Percentiles rank a stretch among this genome's conserved stretches.
Evolutionary conservation across 2,888 invertebrate genomes (phyloP).

Genomic region (Xanthia icteritia): DNA sequence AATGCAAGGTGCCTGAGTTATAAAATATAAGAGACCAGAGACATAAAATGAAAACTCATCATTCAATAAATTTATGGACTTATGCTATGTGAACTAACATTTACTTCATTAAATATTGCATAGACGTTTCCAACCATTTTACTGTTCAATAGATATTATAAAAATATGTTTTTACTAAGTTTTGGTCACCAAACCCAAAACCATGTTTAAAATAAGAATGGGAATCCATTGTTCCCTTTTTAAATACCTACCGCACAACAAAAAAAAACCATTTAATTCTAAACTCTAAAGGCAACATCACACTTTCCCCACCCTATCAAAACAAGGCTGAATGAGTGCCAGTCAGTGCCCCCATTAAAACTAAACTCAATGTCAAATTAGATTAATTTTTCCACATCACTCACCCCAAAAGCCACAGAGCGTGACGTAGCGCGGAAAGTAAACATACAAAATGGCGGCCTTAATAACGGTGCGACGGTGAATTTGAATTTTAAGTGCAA

Average conservation of each 20-base stretch:
- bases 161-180: background rate
- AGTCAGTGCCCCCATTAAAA: slow-evolving; percentile 71
- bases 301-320: slow-evolving; percentile 65
- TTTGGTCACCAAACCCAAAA: background rate
- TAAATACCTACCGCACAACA: background rate
- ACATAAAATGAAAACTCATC: background rate
- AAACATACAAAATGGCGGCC: slow-evolving; percentile 85
- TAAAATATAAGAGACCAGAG: background rate
- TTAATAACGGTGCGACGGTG: slow-evolving; percentile 55
- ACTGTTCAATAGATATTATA: too few relatives aligned
- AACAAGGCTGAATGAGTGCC: slow-evolving; percentile 62
- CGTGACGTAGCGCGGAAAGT: slow-evolving; percentile 80
- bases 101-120: background rate
- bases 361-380: slow-evolving; percentile 81
- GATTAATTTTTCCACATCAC: slow-evolving; percentile 80
- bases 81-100: background rate
- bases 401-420: slow-evolving; percentile 72
- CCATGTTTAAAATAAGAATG: background rate
- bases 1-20: background rate
- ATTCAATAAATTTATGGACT: background rate
- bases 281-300: slow-evolving; percentile 51
- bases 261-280: slow-evolving; percentile 43
- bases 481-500: slow-evolving; percentile 46
- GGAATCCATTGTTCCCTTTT: background rate
- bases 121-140: background rate